These are phyloP conservation scores for Contarinia nasturtii DNA, from an alignment of 1,140 invertebrate genomes.

Conservation along the genomic window DNA sequence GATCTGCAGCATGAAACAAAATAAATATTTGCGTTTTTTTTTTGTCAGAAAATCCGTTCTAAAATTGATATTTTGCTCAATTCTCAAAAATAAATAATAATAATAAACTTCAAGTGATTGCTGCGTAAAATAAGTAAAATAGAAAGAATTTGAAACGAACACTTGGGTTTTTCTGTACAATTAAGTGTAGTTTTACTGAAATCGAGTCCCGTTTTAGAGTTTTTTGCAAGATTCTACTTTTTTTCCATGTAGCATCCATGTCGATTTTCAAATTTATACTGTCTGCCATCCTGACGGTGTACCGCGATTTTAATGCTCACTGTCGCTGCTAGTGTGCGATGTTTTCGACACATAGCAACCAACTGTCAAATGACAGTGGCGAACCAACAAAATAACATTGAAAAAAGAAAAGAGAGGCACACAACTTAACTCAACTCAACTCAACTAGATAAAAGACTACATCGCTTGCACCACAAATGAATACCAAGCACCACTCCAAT, in stretches of 20 bases:
- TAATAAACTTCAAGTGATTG: neutral
- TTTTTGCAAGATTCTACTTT: slow-evolving; percentile 21
- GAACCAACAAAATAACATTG: too few species aligned
- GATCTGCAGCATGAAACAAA: neutral
- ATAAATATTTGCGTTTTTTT: neutral
- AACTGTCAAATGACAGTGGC: too few species aligned
- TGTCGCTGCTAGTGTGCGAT: too few species aligned
- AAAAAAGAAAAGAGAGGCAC: too few species aligned
- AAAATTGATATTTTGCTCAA: neutral
- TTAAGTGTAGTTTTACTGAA: slow-evolving; percentile 15
- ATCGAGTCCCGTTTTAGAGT: too few species aligned
- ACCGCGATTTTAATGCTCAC: slow-evolving; percentile 1
- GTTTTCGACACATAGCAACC: too few species aligned
- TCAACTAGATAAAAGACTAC: too few species aligned
- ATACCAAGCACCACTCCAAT: too few species aligned
- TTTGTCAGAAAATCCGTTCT: neutral
- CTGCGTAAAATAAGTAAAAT: neutral
- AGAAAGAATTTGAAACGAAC: slow-evolving; percentile 18
- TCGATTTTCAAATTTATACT: slow-evolving; percentile 71
- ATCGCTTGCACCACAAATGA: too few species aligned
- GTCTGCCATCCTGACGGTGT: slow-evolving; percentile 63
- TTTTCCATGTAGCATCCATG: slow-evolving; percentile 48
- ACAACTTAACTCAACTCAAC: too few species aligned
- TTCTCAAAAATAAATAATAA: neutral
- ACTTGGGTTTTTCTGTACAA: slow-evolving; percentile 16